These are phyloP conservation scores for Hyperopisus bebe DNA, from an alignment of 2,113 vertebrate genomes.

Conservation along the genomic window DNA sequence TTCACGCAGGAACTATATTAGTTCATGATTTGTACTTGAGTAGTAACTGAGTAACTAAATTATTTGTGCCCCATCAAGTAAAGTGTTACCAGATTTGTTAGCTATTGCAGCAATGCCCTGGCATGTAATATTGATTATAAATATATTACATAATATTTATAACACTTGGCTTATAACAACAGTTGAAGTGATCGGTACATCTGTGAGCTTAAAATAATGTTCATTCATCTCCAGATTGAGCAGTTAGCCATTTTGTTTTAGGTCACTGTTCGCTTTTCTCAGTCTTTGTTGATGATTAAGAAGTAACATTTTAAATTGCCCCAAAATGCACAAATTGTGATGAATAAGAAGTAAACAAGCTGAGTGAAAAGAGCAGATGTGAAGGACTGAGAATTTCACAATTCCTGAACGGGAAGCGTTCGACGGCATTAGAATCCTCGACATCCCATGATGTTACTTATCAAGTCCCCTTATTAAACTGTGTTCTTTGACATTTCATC, in stretches of 20 bases:
- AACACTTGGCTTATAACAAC: too few species aligned
- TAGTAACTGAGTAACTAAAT: background rate
- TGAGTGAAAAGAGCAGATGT: background rate
- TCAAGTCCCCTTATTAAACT: background rate
- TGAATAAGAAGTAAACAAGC: background rate
- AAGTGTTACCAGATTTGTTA: background rate
- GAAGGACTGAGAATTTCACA: background rate
- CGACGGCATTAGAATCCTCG: background rate
- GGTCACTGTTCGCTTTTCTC: background rate
- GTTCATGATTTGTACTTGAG: background rate
- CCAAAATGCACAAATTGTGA: background rate
- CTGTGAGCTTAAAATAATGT: background rate
- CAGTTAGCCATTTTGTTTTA: background rate
- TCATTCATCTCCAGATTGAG: background rate
- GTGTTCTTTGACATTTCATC: background rate
- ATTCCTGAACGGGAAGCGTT: background rate
- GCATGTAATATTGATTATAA: too few species aligned
- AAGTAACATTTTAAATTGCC: background rate
- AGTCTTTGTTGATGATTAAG: background rate
- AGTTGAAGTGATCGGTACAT: too few species aligned
- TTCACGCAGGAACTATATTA: background rate
- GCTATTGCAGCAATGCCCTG: too few species aligned
- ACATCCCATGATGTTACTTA: background rate
- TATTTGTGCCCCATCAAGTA: background rate
- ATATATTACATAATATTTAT: too few species aligned